Conservation (phyloP, 2,113 vertebrate genomes). For the Proterorhinus semilunaris region DNA sequence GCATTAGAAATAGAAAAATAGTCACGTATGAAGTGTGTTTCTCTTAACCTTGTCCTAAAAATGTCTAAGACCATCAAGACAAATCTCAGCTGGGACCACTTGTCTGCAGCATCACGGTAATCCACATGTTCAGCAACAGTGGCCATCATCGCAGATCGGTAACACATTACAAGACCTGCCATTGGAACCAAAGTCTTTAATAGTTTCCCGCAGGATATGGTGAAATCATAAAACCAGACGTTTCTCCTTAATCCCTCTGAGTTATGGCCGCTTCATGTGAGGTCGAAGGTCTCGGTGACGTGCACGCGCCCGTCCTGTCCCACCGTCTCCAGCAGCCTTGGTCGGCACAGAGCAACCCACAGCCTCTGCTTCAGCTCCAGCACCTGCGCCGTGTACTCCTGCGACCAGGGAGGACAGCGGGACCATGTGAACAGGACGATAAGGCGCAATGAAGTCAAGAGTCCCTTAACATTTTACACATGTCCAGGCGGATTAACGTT, state of each 20-base stretch:
- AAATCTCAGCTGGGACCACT: no score
- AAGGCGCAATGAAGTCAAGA: no score
- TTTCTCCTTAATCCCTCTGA: no score
- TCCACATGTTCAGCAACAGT: no score
- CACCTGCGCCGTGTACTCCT: neutral
- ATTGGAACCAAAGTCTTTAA: neutral
- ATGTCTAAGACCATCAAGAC: no score
- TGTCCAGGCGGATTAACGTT: no score
- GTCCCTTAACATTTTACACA: no score
- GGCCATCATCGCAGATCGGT: no score
- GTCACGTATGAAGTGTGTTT: no score
- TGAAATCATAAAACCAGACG: neutral
- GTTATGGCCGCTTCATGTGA: neutral
- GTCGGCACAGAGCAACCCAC: neutral
- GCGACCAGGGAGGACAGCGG: neutral
- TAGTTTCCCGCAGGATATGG: neutral
- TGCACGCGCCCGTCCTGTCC: neutral
- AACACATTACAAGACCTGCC: neutral
- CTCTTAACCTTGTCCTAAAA: no score
- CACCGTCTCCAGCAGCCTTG: neutral
- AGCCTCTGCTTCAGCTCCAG: conserved; percentile 7
- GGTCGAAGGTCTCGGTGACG: neutral
- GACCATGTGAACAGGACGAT: neutral
- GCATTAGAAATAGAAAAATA: no score
- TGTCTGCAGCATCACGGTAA: no score